A percentile compares a stretch with the other conserved stretches of the same genome.
These are phyloP conservation scores for Alexandromys fortis DNA, from an alignment of 2,113 vertebrate genomes.

Conservation along the genomic window DNA sequence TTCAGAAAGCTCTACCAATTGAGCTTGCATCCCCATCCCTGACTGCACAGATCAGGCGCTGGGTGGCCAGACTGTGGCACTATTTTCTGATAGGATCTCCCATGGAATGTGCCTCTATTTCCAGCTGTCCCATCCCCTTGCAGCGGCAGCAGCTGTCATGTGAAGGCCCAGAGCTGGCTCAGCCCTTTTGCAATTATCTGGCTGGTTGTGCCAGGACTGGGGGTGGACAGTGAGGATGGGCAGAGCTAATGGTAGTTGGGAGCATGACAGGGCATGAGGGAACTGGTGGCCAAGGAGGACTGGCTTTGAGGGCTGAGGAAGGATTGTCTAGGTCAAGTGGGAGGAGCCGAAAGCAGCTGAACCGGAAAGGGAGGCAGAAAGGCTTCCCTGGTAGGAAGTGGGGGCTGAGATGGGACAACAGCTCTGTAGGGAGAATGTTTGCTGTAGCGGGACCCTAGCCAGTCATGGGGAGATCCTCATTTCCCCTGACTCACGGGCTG, in stretches of 20 bases:
- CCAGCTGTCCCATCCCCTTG: slow-evolving; percentile 62
- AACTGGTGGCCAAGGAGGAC: not conserved
- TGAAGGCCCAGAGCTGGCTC: slow-evolving; percentile 76
- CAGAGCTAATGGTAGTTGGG: slow-evolving; percentile 28
- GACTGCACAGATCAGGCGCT: not conserved
- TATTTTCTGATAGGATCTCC: slow-evolving; percentile 58
- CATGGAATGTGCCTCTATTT: slow-evolving; percentile 69
- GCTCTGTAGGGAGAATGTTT: not conserved
- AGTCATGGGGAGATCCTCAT: slow-evolving; percentile 34
- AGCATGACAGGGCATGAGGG: not conserved
- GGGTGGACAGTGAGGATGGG: slow-evolving; percentile 29
- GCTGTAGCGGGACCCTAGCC: not conserved
- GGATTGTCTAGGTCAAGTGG: not conserved
- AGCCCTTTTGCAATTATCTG: slow-evolving; percentile 78
- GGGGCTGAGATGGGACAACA: not conserved
- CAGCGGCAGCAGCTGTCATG: slow-evolving; percentile 74
- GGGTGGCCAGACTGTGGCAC: not conserved
- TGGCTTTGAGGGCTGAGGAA: not conserved
- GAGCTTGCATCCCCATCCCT: not conserved
- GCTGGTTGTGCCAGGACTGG: slow-evolving; percentile 47
- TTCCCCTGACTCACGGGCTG: slow-evolving; percentile 67
- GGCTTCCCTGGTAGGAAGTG: not conserved
- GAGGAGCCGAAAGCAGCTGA: not conserved
- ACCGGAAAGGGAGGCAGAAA: not conserved
- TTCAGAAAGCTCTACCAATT: not conserved